Conservation (phyloP, 2,797 vertebrate genomes). For the Aotus griseimembra region DNA sequence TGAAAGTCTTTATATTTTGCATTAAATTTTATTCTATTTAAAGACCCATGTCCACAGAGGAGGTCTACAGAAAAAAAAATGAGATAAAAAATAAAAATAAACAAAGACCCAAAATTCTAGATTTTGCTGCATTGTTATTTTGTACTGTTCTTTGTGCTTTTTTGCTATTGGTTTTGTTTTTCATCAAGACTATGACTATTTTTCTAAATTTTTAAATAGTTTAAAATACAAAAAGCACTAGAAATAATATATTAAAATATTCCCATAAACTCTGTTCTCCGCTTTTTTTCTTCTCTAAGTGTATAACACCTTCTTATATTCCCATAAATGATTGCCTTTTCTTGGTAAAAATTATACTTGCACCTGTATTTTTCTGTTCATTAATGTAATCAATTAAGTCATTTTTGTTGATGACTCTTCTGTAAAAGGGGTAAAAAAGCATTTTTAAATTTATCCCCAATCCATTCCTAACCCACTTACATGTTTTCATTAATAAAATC, state of each 20-base stretch:
- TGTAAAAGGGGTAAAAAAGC: neutral
- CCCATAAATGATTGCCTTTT: neutral
- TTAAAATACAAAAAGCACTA: slow-evolving; percentile 12
- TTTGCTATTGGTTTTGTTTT: slow-evolving; percentile 17
- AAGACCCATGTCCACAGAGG: neutral
- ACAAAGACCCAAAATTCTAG: neutral
- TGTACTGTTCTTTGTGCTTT: neutral
- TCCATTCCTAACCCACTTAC: neutral
- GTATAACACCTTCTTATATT: neutral
- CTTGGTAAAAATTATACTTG: neutral
- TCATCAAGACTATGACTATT: neutral
- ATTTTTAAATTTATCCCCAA: neutral
- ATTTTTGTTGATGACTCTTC: neutral
- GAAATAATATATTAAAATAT: neutral
- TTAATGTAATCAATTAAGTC: neutral
- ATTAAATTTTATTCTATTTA: neutral
- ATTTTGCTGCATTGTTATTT: neutral
- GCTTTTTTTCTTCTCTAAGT: neutral
- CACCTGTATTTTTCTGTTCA: neutral
- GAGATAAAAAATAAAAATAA: neutral
- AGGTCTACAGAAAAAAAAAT: neutral
- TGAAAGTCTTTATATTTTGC: neutral
- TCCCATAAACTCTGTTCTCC: neutral
- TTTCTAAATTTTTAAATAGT: neutral
- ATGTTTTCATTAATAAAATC: slow-evolving; percentile 12